phyloP scores from a whole-genome alignment of 1,140 invertebrate genomes.

The Ectropis grisescens region DNA sequence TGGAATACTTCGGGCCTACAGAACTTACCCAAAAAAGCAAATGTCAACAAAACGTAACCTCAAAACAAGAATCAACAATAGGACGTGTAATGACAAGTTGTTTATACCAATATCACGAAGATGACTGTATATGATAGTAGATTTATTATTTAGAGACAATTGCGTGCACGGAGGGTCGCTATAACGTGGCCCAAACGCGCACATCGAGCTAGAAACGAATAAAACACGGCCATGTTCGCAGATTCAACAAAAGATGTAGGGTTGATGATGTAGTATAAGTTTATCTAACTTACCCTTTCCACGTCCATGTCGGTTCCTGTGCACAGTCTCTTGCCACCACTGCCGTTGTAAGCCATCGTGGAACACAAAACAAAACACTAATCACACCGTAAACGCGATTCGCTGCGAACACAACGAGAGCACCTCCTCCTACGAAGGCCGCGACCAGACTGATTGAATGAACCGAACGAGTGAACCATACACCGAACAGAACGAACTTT shows the following conservation, averaged over 20 bases:
- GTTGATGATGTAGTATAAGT: background rate
- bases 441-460: slow-evolving; percentile 56
- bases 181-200: slow-evolving; percentile 12
- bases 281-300: slow-evolving; percentile 65
- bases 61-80: slow-evolving; percentile 55
- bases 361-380: slow-evolving; percentile 66
- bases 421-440: slow-evolving; percentile 36
- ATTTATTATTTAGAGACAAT: too few relatives aligned
- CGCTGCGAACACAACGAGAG: slow-evolving; percentile 28
- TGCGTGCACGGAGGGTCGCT: too few relatives aligned
- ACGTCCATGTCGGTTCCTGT: slow-evolving; percentile 60
- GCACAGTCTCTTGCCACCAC: slow-evolving; percentile 67
- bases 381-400: slow-evolving; percentile 64
- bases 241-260: slow-evolving; percentile 21
- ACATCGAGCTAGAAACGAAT: slow-evolving; percentile 38
- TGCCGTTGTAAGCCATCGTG: slow-evolving; percentile 69
- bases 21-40: slow-evolving; percentile 15
- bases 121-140: slow-evolving; percentile 3
- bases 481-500: too few relatives aligned
- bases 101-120: slow-evolving; percentile 3
- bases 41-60: slow-evolving; percentile 62
- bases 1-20: background rate
- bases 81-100: slow-evolving; percentile 41
- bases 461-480: slow-evolving; percentile 31
- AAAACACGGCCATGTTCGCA: slow-evolving; percentile 65